Base-by-base conservation (phyloP, 1,140 invertebrate species). In the Calephelis virginiensis region DNA sequence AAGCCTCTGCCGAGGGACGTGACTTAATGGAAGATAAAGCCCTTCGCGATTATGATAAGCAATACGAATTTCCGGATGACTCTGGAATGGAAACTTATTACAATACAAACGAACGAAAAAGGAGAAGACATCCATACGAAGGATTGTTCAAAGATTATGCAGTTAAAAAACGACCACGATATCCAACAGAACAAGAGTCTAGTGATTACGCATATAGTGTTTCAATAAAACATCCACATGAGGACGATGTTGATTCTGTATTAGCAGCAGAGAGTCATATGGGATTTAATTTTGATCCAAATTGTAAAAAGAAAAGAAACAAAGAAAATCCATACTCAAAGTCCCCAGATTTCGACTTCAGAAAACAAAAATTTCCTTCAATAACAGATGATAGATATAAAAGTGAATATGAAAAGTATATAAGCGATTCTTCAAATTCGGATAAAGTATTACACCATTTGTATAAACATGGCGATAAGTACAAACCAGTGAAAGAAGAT, bases 181-280 rank as follows among this genome's bases (percentile, higher is more conserved):
- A 80, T 72, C 75, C 81, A 63, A 61, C 71, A 43, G 85, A 89
- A 63, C 76, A 77, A 66, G 85, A 89, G 71, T 68, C 82, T 14
- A 86, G 83, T 77, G 85, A 88, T 63, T 90, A 81, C 62, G 80
- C 81, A 7, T 85, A 90, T 63, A 90, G 78, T 66, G 81, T 86
- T 70, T 73, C 74, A n/a, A 83, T 87, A 37, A 89, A 87, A 71
- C 86, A 89, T 78, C 81, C 80, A 6, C 75, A 69, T 8, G 50
- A 53, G 59, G 85, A 88, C 69, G 84, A 85, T 61, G 62, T 70
- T 56, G 71, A 71, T 28, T 66, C 71, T 45, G 79, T 80, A 45
- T 77, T 74, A 28, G 80, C 82, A 45, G 71, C 81, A 40, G 76
- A 82, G 40, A 83, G 82, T 74, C 85, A 87, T 70, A 70, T 82